These are phyloP conservation scores for Drosophila bocqueti DNA, from an alignment of 1,140 invertebrate genomes.

Conservation along the genomic window DNA sequence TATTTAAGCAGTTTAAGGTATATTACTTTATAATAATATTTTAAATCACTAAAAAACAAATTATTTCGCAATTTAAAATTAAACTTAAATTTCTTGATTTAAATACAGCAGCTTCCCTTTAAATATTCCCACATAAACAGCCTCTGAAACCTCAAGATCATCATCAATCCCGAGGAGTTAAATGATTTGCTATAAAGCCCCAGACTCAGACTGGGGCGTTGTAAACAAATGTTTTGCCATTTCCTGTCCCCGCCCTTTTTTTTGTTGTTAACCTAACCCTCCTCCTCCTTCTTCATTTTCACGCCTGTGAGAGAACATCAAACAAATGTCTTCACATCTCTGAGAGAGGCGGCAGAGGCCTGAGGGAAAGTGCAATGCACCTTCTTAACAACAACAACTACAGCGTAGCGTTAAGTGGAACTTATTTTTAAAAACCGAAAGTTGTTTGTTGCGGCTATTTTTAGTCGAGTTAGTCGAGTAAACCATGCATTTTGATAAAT, in stretches of 20 bases:
- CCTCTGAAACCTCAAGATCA: background rate
- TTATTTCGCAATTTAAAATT: background rate
- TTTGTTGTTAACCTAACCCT: background rate
- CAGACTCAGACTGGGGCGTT: background rate
- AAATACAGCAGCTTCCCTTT: background rate
- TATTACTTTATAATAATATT: no score
- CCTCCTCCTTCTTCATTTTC: background rate
- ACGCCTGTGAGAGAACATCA: conserved; percentile 25
- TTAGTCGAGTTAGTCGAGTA: conserved; percentile 22
- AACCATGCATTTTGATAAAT: conserved; percentile 44
- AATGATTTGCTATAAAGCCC: conserved; percentile 27
- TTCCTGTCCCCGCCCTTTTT: conserved; percentile 35
- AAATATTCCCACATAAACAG: conserved; percentile 25
- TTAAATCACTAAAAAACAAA: background rate
- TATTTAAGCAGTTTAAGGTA: background rate
- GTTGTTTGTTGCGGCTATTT: conserved; percentile 68
- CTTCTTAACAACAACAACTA: conserved; percentile 23
- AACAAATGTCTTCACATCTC: conserved; percentile 43
- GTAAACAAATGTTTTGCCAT: conserved; percentile 50
- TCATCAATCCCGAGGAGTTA: background rate
- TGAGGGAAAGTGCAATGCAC: conserved; percentile 72
- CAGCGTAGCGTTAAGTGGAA: conserved; percentile 33
- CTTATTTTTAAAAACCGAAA: conserved; percentile 74
- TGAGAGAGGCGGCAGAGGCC: conserved; percentile 4
- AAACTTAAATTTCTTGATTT: background rate